A percentile compares a stretch with the other conserved stretches of the same genome.
phyloP scores from a whole-genome alignment of 2,113 vertebrate species.

The Furnarius figulus region DNA sequence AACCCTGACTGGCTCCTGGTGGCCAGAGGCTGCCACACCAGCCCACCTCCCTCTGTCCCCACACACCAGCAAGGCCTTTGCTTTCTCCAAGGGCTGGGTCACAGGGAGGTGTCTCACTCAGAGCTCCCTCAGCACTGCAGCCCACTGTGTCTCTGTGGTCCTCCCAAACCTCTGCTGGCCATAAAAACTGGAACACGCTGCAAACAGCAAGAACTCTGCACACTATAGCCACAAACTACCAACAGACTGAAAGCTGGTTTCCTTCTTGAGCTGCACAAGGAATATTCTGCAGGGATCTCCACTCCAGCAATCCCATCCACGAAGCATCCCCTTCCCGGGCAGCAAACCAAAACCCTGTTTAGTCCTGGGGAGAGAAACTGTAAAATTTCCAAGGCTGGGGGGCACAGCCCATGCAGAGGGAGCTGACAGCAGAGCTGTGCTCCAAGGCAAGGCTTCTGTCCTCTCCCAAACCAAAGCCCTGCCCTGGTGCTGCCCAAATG shows the following conservation, averaged over 20 bases:
- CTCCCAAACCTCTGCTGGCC: neutral
- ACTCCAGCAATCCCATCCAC: neutral
- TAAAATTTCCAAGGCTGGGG: rapidly evolving
- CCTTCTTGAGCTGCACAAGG: neutral
- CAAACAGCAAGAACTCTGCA: neutral
- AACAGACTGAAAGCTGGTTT: neutral
- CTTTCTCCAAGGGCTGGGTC: neutral
- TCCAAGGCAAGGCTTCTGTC: neutral
- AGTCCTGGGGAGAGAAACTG: neutral
- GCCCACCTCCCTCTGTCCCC: neutral
- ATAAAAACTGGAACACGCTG: neutral
- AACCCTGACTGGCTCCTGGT: neutral
- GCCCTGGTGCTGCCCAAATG: neutral
- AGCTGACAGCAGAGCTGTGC: neutral
- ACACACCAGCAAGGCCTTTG: neutral
- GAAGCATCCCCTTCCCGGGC: neutral
- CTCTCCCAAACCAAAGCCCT: neutral
- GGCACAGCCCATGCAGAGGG: neutral
- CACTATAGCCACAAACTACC: neutral
- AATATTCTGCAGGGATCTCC: neutral
- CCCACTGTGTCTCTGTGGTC: rapidly evolving
- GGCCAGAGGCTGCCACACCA: neutral
- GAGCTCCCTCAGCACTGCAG: neutral
- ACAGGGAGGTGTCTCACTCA: neutral
- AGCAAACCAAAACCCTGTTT: neutral